Evolutionary conservation across 2,888 invertebrate species (phyloP).

Genomic region (Drosophila suboccidentalis): DNA sequence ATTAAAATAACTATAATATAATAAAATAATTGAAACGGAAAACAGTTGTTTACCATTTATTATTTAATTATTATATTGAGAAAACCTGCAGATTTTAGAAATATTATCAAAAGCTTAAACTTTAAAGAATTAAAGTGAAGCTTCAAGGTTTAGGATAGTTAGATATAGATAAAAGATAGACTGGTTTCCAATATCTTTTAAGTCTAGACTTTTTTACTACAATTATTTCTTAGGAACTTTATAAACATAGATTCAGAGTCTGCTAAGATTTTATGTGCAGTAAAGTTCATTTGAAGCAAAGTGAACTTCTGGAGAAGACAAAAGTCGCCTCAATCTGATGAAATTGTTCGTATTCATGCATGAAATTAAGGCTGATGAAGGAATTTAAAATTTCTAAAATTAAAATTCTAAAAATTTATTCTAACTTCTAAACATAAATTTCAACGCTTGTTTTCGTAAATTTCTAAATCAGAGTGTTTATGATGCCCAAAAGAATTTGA

Average conservation of each 20-base stretch:
- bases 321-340: not conserved
- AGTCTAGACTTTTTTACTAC: not conserved
- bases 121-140: not conserved
- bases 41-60: not conserved
- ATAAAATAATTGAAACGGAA: not conserved
- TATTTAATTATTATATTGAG: not conserved
- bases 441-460: not conserved
- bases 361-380: not conserved
- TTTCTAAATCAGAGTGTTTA: not conserved
- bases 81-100: not conserved
- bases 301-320: not conserved
- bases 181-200: not conserved
- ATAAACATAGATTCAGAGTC: not conserved
- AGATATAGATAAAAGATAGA: not conserved
- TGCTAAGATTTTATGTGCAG: not conserved
- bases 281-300: not conserved
- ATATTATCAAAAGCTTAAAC: no score
- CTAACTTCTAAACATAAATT: not conserved
- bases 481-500: not conserved
- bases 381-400: no score
- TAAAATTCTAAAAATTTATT: no score
- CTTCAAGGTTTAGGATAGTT: not conserved
- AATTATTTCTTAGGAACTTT: not conserved
- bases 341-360: not conserved
- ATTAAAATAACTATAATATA: not conserved